These are phyloP conservation scores for Enteromius thamalakanensis DNA, from an alignment of 2,797 vertebrate genomes.

Conservation along the genomic window DNA sequence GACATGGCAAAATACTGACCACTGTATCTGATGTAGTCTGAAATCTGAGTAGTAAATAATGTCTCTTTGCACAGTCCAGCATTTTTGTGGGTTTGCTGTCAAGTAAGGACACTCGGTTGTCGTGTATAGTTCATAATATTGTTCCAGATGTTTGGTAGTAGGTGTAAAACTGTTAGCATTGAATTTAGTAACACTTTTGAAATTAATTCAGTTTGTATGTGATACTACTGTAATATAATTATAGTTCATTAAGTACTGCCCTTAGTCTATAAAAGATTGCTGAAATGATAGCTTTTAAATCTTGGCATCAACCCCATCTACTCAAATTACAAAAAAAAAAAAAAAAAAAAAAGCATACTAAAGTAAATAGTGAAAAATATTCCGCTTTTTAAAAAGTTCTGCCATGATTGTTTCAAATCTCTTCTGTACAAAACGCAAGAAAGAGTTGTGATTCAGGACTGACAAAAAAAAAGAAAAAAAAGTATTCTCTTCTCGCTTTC, in stretches of 20 bases:
- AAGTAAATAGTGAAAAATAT: not conserved
- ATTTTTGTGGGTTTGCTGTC: conserved; percentile 10
- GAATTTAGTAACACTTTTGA: not conserved
- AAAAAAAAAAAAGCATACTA: not conserved
- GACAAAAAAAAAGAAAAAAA: not conserved
- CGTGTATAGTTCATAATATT: not conserved
- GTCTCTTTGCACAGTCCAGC: not conserved
- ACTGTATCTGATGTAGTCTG: conserved; percentile 12
- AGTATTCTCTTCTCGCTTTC: not conserved
- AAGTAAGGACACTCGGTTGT: conserved; percentile 17
- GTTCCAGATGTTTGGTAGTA: not conserved
- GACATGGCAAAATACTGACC: conserved; percentile 7
- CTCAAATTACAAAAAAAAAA: not conserved
- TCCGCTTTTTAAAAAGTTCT: not conserved
- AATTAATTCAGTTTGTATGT: not conserved
- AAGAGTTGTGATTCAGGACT: conserved; percentile 15
- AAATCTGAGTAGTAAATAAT: conserved; percentile 4
- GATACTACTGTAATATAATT: conserved; percentile 24
- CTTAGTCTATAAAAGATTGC: not conserved
- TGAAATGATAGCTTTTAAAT: not conserved
- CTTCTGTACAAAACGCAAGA: not conserved
- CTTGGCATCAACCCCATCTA: not conserved
- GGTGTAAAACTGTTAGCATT: not conserved
- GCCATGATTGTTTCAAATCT: not conserved
- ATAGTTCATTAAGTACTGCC: not conserved